Evolutionary conservation across 2,888 invertebrate species (phyloP).

Genomic region (Galeopsomyia nigrocyanea): DNA sequence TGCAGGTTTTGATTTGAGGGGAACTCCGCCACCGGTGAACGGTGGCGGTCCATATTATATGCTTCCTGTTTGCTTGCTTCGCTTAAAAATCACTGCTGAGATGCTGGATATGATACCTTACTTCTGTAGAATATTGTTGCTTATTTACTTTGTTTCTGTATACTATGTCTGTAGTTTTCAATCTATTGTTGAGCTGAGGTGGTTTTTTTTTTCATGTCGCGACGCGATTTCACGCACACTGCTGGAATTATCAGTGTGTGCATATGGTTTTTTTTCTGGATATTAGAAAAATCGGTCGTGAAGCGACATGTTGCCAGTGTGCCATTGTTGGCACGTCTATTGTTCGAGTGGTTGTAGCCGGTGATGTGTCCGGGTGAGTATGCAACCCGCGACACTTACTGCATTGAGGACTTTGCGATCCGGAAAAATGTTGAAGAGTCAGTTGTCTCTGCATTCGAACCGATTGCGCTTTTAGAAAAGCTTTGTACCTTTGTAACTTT

Average conservation of each 20-base stretch:
- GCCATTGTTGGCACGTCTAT: conserved; percentile 57
- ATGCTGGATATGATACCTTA: conserved; percentile 51
- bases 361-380: conserved; percentile 59
- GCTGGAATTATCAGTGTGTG: too few relatives aligned
- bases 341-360: conserved; percentile 64
- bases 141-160: conserved; percentile 34
- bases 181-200: background rate
- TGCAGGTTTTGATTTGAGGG: conserved; percentile 68
- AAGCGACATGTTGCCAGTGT: conserved; percentile 41
- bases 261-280: too few relatives aligned
- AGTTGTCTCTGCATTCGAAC: conserved; percentile 28
- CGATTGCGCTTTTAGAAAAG: conserved; percentile 45
- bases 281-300: conserved; percentile 24
- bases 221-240: background rate
- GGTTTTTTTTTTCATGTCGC: conserved; percentile 30
- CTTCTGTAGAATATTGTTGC: conserved; percentile 49
- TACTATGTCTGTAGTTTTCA: conserved; percentile 13
- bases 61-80: conserved; percentile 49
- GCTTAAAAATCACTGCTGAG: conserved; percentile 50
- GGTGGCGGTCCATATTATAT: conserved; percentile 49
- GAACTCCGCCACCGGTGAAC: conserved; percentile 52
- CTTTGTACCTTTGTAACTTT: conserved; percentile 43
- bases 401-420: conserved; percentile 33
- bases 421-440: conserved; percentile 12
- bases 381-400: conserved; percentile 58